Evolutionary conservation across 2,797 vertebrate species (phyloP).

Genomic region (Enteromius radiatus): DNA sequence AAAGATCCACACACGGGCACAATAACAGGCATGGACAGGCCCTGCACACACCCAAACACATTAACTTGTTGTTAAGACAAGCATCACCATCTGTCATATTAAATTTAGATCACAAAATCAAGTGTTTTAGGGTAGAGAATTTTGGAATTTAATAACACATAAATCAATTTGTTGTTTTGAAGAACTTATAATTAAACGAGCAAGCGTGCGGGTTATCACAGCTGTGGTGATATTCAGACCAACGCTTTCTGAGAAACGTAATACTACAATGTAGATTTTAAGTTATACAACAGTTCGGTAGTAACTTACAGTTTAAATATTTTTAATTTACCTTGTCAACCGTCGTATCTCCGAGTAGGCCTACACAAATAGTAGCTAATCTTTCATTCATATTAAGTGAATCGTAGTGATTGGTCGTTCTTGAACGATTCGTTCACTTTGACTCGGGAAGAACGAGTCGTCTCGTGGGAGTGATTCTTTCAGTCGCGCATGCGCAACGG

Average conservation of each 20-base stretch:
- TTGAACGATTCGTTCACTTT: no score
- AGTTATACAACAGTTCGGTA: not conserved
- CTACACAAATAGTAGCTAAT: no score
- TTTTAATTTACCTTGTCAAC: not conserved
- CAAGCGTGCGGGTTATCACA: not conserved
- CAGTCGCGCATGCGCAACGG: no score
- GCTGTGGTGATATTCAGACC: not conserved
- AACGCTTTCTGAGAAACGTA: no score
- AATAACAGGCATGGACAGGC: slow-evolving; percentile 30
- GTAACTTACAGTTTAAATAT: no score
- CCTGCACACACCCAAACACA: slow-evolving; percentile 8
- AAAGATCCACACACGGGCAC: not conserved
- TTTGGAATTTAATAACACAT: not conserved
- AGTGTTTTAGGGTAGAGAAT: not conserved
- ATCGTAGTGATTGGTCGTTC: no score
- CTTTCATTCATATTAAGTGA: not conserved
- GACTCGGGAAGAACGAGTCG: no score
- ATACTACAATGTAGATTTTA: no score
- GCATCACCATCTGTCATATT: not conserved
- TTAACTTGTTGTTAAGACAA: not conserved
- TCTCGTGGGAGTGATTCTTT: no score
- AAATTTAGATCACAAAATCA: not conserved
- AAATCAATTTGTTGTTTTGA: not conserved
- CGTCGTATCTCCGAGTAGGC: not conserved
- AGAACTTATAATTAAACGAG: not conserved